Conservation (phyloP, 2,888 invertebrate species). For the Microlaimidae sp. region DNA sequence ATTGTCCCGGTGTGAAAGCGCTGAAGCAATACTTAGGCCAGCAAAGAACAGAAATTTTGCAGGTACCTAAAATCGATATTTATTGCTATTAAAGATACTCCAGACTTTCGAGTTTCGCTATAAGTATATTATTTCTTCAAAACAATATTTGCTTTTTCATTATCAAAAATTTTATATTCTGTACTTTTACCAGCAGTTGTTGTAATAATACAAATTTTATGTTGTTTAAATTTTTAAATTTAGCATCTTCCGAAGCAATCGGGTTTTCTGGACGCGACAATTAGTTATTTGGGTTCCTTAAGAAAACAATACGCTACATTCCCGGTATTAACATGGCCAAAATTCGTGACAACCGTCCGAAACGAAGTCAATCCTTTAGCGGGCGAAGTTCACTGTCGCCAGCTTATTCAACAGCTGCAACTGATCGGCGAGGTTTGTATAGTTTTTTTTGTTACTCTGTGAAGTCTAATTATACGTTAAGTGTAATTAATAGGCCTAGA, state of each 20-base stretch:
- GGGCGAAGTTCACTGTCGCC: constrained; percentile 48
- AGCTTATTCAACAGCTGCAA: constrained; percentile 49
- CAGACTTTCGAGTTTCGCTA: too few relatives aligned
- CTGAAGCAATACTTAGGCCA: constrained; percentile 45
- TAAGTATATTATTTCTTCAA: too few relatives aligned
- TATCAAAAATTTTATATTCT: too few relatives aligned
- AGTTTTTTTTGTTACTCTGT: not conserved
- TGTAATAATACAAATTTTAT: too few relatives aligned
- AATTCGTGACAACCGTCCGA: constrained; percentile 45
- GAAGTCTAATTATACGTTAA: too few relatives aligned
- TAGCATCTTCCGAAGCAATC: constrained; percentile 44
- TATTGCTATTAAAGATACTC: constrained; percentile 1
- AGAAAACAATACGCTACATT: constrained; percentile 45
- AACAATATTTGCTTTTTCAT: too few relatives aligned
- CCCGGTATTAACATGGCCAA: constrained; percentile 48
- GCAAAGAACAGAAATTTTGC: constrained; percentile 43
- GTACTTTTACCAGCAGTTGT: too few relatives aligned
- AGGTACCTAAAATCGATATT: too few relatives aligned
- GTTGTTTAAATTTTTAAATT: constrained; percentile 20
- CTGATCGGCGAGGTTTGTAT: constrained; percentile 48
- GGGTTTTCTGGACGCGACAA: constrained; percentile 47
- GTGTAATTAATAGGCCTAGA: too few relatives aligned
- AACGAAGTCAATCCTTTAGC: constrained; percentile 50
- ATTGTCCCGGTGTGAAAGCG: constrained; percentile 48
- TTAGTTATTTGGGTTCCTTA: constrained; percentile 38